Evolutionary conservation across 2,888 invertebrate genomes (phyloP), one percentile per base, ranked within the genome.

Genomic region (Coremacera marginata): DNA sequence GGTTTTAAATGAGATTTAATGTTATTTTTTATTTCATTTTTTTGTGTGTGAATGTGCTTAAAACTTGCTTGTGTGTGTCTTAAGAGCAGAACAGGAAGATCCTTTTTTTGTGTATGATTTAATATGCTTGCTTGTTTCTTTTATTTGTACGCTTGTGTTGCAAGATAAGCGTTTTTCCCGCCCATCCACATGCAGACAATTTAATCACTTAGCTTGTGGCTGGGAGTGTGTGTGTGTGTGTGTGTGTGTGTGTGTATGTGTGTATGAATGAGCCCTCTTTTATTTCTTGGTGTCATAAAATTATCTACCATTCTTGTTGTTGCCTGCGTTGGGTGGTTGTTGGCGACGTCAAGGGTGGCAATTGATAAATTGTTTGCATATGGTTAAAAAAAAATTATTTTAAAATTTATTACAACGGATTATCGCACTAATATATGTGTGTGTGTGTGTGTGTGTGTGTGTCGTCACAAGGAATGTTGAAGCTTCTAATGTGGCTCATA

Each of bases 351-450:
- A 22, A 27, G 65, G 31, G 65, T 62, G 16, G 31, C 51, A 57
- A 55, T n/a, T 77, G 83, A 85, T 86, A 85, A 86, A 86, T 83
- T 77, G 84, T 82, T 85, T 85, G 86, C 84, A 84, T 86, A 86
- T 86, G 86, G 83, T 86, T 85, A 25, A 84, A 84, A 84, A n/a
- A 85, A 86, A 84, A 82, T 84, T 70, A 70, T 55, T 75, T 80
- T 84, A 82, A 85, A 86, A 86, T 86, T 86, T 86, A 86, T 85
- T 85, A 86, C 85, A 86, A 63, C 81, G 82, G 86, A 86, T 85
- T 85, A 85, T 71, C 75, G 73, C 34, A 62, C 37, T 73, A 70
- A 78, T 44, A 16, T 27, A 5, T 31, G 5, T 5, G 31, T 7
- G 22, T 37, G 49, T 1, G 19, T 44, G 9, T 60, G 19, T 22